phyloP scores from a whole-genome alignment of 2,888 invertebrate genomes.

The Parnassius apollo region DNA sequence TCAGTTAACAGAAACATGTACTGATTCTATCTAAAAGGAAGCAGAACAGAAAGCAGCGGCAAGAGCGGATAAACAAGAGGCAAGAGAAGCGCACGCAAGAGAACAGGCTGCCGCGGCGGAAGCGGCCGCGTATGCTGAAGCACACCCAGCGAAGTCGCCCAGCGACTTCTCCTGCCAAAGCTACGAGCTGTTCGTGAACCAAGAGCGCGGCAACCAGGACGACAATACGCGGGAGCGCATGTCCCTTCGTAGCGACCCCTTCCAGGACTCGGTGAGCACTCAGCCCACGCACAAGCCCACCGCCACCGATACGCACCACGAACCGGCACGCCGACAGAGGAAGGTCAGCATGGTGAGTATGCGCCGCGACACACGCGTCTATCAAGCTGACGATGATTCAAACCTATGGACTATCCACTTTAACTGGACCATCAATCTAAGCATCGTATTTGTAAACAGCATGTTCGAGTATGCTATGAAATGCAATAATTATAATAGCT shows the following conservation, averaged over 20 bases:
- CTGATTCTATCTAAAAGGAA: slow-evolving; percentile 78
- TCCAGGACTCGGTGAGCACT: slow-evolving; percentile 94
- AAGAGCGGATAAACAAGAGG: slow-evolving; percentile 83
- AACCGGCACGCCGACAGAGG: slow-evolving; percentile 81
- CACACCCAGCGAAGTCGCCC: slow-evolving; percentile 91
- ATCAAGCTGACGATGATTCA: slow-evolving; percentile 65
- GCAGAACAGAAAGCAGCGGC: slow-evolving; percentile 91
- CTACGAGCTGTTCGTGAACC: slow-evolving; percentile 94
- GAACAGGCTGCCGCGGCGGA: slow-evolving; percentile 83
- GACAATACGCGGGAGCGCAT: slow-evolving; percentile 95
- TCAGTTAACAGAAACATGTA: too few relatives aligned
- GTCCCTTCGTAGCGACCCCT: slow-evolving; percentile 93
- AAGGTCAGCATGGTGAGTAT: slow-evolving; percentile 96
- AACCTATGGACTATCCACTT: slow-evolving; percentile 8
- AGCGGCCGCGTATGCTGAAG: slow-evolving; percentile 82
- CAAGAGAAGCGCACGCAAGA: slow-evolving; percentile 81
- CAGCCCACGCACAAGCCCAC: slow-evolving; percentile 83
- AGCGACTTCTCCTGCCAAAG: slow-evolving; percentile 95
- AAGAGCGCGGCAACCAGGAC: slow-evolving; percentile 93
- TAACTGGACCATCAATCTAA: background rate
- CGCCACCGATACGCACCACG: slow-evolving; percentile 81
- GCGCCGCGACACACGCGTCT: slow-evolving; percentile 47
- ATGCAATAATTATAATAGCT: too few relatives aligned
- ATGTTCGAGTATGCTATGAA: too few relatives aligned
- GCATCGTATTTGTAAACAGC: too few relatives aligned